Conservation (phyloP, 2,113 vertebrate genomes). For the Nibea coibor region DNA sequence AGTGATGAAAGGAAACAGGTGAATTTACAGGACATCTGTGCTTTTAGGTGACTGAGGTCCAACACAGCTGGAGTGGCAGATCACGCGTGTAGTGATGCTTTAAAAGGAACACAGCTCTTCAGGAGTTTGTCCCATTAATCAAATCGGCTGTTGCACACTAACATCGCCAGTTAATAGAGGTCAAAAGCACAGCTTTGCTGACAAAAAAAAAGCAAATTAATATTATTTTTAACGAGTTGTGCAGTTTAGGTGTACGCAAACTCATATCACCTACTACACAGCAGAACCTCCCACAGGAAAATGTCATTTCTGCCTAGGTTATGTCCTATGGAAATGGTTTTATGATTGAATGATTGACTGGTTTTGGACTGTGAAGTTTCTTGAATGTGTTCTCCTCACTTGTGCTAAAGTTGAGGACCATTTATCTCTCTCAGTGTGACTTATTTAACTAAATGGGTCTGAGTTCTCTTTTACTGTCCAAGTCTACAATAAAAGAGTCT, state of each 20-base stretch:
- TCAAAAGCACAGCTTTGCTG: background rate
- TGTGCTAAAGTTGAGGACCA: background rate
- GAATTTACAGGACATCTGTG: background rate
- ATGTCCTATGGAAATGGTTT: background rate
- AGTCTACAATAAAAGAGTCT: background rate
- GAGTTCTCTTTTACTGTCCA: background rate
- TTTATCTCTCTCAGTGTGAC: background rate
- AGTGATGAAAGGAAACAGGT: background rate
- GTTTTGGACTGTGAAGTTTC: background rate
- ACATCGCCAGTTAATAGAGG: background rate
- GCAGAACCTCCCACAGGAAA: background rate
- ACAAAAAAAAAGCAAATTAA: background rate
- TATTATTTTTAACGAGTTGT: background rate
- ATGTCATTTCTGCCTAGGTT: background rate
- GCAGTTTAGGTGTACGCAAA: background rate
- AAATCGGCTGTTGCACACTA: background rate
- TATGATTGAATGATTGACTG: no score
- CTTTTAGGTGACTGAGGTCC: background rate
- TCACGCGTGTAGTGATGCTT: background rate
- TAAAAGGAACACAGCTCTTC: background rate
- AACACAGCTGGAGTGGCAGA: background rate
- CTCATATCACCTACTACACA: background rate
- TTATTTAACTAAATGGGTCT: background rate
- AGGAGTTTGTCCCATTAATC: slow-evolving; percentile 1
- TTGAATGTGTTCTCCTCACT: background rate